A percentile compares a stretch with the other conserved stretches of the same genome.
phyloP scores from a whole-genome alignment of 2,888 invertebrate genomes.

The Dryobotodes eremita region DNA sequence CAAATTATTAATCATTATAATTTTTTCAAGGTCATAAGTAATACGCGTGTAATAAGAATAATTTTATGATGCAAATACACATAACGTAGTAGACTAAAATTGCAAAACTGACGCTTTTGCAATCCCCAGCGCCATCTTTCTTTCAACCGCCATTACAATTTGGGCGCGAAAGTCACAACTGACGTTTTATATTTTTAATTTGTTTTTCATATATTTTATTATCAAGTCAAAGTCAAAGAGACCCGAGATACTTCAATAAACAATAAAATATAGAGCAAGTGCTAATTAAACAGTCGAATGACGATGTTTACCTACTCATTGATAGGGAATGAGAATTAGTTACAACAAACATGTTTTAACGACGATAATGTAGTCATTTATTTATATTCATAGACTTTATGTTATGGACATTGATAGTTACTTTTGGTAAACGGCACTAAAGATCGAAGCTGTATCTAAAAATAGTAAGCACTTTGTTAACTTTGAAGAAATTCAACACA shows the following conservation, averaged over 20 bases:
- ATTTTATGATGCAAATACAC: conserved; percentile 38
- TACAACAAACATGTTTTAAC: conserved; percentile 48
- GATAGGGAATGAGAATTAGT: conserved; percentile 62
- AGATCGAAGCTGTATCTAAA: not conserved
- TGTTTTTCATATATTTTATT: conserved; percentile 1
- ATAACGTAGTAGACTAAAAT: conserved; percentile 21
- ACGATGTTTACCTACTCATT: conserved; percentile 57
- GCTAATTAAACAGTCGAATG: conserved; percentile 64
- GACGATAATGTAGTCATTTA: conserved; percentile 20
- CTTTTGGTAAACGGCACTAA: not conserved
- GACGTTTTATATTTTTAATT: conserved; percentile 4
- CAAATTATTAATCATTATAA: conserved; percentile 2
- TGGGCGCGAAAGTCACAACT: conserved; percentile 29
- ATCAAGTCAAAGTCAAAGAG: conserved; percentile 19
- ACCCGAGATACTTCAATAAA: conserved; percentile 55
- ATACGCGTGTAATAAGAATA: conserved; percentile 29
- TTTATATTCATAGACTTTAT: conserved; percentile 31
- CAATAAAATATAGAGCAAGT: conserved; percentile 62
- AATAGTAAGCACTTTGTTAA: not conserved
- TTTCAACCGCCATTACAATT: conserved; percentile 32
- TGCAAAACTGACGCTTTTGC: conserved; percentile 28
- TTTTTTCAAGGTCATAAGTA: conserved; percentile 36
- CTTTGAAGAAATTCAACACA: not conserved
- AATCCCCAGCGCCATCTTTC: conserved; percentile 58
- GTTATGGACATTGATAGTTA: conserved; percentile 27